Conservation (phyloP, 2,888 invertebrate species). For the Rhopalosiphum nymphaeae region DNA sequence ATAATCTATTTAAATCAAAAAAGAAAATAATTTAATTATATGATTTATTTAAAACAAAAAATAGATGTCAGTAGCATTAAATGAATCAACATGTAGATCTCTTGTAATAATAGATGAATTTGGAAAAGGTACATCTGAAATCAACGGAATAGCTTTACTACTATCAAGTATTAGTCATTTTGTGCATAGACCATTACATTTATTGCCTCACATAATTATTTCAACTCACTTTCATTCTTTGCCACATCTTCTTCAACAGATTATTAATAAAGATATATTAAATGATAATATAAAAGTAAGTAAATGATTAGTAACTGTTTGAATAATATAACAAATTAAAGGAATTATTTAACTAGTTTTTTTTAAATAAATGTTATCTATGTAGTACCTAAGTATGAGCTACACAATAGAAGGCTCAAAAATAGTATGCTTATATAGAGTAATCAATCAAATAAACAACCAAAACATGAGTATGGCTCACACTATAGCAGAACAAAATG, state of each 20-base stretch:
- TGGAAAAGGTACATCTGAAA: conserved; percentile 84
- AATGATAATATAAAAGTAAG: conserved; percentile 66
- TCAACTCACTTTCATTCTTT: conserved; percentile 85
- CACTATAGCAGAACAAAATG: conserved; percentile 76
- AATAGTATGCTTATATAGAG: conserved; percentile 78
- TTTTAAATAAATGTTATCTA: conserved; percentile 13
- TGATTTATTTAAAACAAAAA: neutral
- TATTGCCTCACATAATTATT: conserved; percentile 79
- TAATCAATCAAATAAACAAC: conserved; percentile 75
- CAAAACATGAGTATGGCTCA: conserved; percentile 77
- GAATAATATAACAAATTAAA: neutral
- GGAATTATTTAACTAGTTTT: neutral
- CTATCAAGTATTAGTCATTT: conserved; percentile 79
- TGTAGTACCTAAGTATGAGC: conserved; percentile 64
- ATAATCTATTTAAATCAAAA: neutral
- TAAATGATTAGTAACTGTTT: neutral
- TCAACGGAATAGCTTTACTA: conserved; percentile 83
- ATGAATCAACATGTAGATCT: conserved; percentile 77
- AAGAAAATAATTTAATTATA: neutral
- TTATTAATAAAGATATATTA: conserved; percentile 71
- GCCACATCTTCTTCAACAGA: conserved; percentile 74
- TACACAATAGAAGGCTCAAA: conserved; percentile 72
- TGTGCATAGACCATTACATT: conserved; percentile 73
- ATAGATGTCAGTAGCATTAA: conserved; percentile 77
- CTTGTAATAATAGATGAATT: conserved; percentile 90